Evolutionary conservation across 2,113 vertebrate species (phyloP), one percentile per base, ranked within the genome.

Genomic region (Myxocyprinus asiaticus): DNA sequence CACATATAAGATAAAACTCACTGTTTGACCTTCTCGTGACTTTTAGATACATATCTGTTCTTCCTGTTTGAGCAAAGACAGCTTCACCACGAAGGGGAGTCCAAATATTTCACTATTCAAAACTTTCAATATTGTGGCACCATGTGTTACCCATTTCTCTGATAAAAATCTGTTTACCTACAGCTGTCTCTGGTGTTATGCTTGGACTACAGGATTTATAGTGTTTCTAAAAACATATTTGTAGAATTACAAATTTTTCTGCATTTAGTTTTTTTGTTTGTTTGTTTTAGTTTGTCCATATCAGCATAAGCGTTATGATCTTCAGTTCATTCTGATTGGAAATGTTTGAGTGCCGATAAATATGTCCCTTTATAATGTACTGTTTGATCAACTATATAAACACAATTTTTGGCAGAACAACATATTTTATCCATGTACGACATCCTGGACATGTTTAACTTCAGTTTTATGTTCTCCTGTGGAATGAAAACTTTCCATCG

Each of bases 81-180:
- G 48, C 67, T 68, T 48, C 47, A 68, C 15, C 67, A 68, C 50
- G 10, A 68, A 51, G 22, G 22, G 22, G 22, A 33, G 22, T 12
- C 51, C 11, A 42, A 70, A 56, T 56, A 2, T 9, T 70, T n/a
- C 43, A 7, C 22, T 7, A 14, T 55, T 70, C 22, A 43, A 55
- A 70, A 14, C 68, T 33, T 53, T 68, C 9, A 22, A 51, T 51
- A 33, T 33, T 43, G 51, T 70, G 11, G 4, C 14, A 6, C 12
- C 51, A 70, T 43, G 5, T 70, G 68, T 56, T 56, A 53, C 14
- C 11, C 12, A 70, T 70, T 51, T 58, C 10, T 56, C 51, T 70
- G 22, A 33, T 15, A 58, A 6, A 33, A 58, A 14, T 58, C 14
- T n/a, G 55, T 58, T 58, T 15, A 58, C 55, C 55, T 6, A 58